A percentile compares a stretch with the other conserved stretches of the same genome.
These are phyloP conservation scores for Lacerta agilis DNA, from an alignment of 2,797 vertebrate species.

Conservation along the genomic window DNA sequence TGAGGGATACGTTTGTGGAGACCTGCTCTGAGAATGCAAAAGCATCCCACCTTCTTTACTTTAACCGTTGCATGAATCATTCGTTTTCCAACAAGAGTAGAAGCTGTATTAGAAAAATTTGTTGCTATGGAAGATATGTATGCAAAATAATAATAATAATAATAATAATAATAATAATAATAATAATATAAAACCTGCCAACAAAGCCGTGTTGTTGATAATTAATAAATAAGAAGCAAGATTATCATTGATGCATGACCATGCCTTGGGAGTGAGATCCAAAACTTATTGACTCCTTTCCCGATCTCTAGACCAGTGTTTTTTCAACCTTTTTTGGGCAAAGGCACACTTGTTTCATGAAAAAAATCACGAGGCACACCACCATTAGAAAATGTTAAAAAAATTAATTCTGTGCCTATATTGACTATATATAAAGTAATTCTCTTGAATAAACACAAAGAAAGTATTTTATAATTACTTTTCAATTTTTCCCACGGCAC, in stretches of 20 bases:
- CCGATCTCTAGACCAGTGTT: not conserved
- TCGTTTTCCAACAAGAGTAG: slow-evolving; percentile 9
- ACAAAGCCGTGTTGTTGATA: not conserved
- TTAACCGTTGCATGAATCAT: slow-evolving; percentile 68
- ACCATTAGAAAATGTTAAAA: too few relatives aligned
- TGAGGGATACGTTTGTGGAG: slow-evolving; percentile 76
- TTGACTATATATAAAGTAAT: too few relatives aligned
- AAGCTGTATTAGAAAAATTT: not conserved
- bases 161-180: not conserved
- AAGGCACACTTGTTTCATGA: too few relatives aligned
- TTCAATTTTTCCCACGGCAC: too few relatives aligned
- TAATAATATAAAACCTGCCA: not conserved
- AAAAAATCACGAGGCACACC: too few relatives aligned
- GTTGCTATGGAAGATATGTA: not conserved
- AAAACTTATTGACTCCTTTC: not conserved
- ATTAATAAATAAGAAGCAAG: not conserved
- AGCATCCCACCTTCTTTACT: slow-evolving; percentile 59
- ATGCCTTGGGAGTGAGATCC: not conserved
- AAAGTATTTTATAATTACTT: too few relatives aligned
- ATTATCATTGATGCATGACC: not conserved
- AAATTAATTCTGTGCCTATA: too few relatives aligned
- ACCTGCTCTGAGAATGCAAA: slow-evolving; percentile 61
- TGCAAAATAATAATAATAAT: not conserved
- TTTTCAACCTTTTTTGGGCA: too few relatives aligned
- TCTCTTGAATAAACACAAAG: too few relatives aligned